phyloP scores from a whole-genome alignment of 64 coral and sea anemone genomes.

The Porites lutea region DNA sequence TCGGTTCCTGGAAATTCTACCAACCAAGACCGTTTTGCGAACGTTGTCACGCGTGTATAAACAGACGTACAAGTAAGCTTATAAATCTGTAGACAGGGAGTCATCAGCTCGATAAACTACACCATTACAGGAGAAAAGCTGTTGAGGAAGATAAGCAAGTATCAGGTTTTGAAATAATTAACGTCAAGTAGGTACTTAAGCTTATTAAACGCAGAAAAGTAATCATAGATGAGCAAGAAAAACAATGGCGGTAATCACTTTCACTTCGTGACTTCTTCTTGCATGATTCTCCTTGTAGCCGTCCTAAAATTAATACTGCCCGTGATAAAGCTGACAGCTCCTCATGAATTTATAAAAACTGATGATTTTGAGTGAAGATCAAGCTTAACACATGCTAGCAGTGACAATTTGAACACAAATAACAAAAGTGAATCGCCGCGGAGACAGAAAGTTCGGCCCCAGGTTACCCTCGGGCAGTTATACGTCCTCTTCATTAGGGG shows the following conservation, averaged over 20 bases:
- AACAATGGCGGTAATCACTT: not conserved
- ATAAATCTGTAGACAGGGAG: too few species aligned
- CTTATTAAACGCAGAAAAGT: too few species aligned
- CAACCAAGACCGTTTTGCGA: too few species aligned
- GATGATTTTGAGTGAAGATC: not conserved
- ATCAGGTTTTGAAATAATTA: too few species aligned
- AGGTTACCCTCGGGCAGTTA: not conserved
- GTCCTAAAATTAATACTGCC: not conserved
- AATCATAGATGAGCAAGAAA: not conserved
- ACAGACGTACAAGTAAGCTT: not conserved
- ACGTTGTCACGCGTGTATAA: too few species aligned
- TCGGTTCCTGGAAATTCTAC: not conserved
- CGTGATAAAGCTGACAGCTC: not conserved
- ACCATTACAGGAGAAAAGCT: not conserved
- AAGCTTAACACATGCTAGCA: too few species aligned
- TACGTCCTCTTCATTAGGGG: too few species aligned
- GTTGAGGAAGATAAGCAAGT: too few species aligned
- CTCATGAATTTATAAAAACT: not conserved
- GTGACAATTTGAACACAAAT: not conserved
- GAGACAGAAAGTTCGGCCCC: not conserved
- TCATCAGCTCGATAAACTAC: not conserved
- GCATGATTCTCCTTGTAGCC: not conserved
- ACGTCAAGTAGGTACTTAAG: too few species aligned
- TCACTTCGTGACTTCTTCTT: not conserved
- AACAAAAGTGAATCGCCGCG: slow-evolving; percentile 11